phyloP scores from a whole-genome alignment of 2,113 vertebrate species.

The Rhea americana region DNA sequence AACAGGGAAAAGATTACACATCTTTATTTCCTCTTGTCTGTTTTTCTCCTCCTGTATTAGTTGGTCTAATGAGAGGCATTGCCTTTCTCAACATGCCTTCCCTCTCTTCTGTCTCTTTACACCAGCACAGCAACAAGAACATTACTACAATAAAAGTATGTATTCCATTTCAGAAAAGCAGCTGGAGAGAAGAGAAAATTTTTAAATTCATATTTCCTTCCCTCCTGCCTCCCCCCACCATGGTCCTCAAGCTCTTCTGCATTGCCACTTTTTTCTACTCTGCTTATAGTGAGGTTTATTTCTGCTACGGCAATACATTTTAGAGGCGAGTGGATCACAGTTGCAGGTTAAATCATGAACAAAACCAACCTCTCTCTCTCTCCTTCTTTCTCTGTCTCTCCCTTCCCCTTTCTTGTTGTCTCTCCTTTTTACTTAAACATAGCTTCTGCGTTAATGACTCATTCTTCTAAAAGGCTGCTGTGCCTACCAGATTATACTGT shows the following conservation, averaged over 20 bases:
- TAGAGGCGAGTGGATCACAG: background rate
- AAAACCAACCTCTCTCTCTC: constrained; percentile 5
- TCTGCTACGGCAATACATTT: constrained; percentile 1
- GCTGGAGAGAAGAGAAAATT: background rate
- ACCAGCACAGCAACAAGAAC: background rate
- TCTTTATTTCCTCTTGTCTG: background rate
- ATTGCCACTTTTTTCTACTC: background rate
- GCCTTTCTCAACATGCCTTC: background rate
- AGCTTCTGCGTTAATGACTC: constrained; percentile 62
- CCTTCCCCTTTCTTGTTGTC: background rate
- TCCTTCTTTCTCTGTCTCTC: background rate
- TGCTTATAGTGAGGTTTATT: constrained; percentile 1
- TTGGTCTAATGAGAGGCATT: background rate
- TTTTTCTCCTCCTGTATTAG: background rate
- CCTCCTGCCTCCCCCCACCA: background rate
- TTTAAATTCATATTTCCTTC: background rate
- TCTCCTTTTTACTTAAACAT: constrained; percentile 47
- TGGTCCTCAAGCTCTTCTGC: background rate
- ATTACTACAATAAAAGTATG: background rate
- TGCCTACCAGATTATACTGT: constrained; percentile 57
- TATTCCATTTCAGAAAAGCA: background rate
- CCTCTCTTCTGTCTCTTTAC: background rate
- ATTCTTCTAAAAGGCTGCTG: constrained; percentile 55
- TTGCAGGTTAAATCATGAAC: constrained; percentile 48
- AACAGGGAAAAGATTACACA: background rate